Evolutionary conservation across 2,888 invertebrate genomes (phyloP), one percentile per base, ranked within the genome.

Genomic region (Eilema depressum): DNA sequence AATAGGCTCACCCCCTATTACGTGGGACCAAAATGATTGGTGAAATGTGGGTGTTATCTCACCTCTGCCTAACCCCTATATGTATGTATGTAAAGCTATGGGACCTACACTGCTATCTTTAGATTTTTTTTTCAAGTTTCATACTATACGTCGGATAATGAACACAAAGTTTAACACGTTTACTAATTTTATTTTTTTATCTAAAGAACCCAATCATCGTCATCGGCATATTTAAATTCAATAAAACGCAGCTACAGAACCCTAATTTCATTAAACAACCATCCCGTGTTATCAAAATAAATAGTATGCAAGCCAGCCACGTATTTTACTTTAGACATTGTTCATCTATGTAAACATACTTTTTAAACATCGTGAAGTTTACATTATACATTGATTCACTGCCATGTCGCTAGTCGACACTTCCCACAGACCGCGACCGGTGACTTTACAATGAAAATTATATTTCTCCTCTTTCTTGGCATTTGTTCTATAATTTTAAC

Each of bases 351-450:
- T 77, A 79, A 80, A 86, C 83, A 88, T 84, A 83, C 88, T 89
- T 84, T 87, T 83, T 87, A 86, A 92, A 91, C 92, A 91, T 82
- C 75, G 33, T 41, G 70, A 76, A 88, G 90, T 90, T 92, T 89
- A 90, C 90, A 83, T 92, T 90, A 80, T 81, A 77, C 81, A 73
- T 80, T 84, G 78, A 82, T 82, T 82, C 85, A 88, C 81, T 81
- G 79, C 75, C 78, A 81, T 83, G 76, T 71, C 68, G 75, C 82
- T 91, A 93, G 91, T 93, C 83, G 75, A 67, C 70, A 63, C 76
- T 78, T 53, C 68, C 76, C 79, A 73, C 79, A 70, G 73, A 69
- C 73, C 69, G 68, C 71, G 82, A 76, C 75, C 79, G 83, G 83
- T 77, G 77, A 82, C 84, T 78, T 77, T 76, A 87, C 77, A 70